These are phyloP conservation scores for Aphidoletes aphidimyza DNA, from an alignment of 2,888 invertebrate species.

Conservation along the genomic window DNA sequence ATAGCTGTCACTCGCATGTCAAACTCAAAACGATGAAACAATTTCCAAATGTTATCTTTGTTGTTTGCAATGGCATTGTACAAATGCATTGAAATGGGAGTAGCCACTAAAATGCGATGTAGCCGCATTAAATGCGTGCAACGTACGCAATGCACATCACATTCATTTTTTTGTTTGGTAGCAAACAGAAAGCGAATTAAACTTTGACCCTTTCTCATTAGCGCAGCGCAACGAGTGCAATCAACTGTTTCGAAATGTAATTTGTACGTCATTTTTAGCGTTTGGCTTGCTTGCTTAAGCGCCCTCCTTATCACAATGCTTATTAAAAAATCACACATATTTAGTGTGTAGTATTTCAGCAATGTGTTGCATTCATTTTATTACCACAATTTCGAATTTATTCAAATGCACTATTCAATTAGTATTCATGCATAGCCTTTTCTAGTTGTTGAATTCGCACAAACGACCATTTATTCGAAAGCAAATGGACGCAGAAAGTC, in stretches of 20 bases:
- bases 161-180: slow-evolving; percentile 22
- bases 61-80: too few species aligned
- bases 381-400: slow-evolving; percentile 36
- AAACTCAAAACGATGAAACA: slow-evolving; percentile 6
- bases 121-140: too few species aligned
- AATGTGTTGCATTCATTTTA: slow-evolving; percentile 3
- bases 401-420: slow-evolving; percentile 22
- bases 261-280: not conserved
- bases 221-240: not conserved
- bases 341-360: not conserved
- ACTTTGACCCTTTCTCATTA: slow-evolving; percentile 37
- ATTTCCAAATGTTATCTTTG: slow-evolving; percentile 21
- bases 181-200: not conserved
- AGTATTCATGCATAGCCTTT: not conserved
- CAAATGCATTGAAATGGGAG: not conserved
- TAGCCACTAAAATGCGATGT: not conserved
- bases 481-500: too few species aligned
- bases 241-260: not conserved
- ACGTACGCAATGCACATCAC: not conserved
- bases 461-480: not conserved
- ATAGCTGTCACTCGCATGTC: slow-evolving; percentile 22
- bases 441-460: not conserved
- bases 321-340: not conserved
- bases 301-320: too few species aligned
- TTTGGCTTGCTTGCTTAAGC: not conserved